These are phyloP conservation scores for Stenurella melanura DNA, from an alignment of 2,888 invertebrate genomes.

Conservation along the genomic window DNA sequence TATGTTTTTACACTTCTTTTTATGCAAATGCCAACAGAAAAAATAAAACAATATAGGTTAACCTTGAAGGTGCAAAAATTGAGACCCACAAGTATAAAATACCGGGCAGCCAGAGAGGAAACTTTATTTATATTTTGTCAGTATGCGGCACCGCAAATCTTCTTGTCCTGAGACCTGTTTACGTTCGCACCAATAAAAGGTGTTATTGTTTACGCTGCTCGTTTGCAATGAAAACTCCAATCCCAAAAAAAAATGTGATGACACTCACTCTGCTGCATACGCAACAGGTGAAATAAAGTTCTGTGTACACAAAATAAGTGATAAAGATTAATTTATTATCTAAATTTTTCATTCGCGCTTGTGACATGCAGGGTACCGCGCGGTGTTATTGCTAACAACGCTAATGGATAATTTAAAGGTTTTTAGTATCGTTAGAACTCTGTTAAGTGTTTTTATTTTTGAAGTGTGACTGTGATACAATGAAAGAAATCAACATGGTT, in stretches of 20 bases:
- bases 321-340: slow-evolving; percentile 24
- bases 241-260: neutral
- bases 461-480: slow-evolving; percentile 21
- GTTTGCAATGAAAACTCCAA: neutral
- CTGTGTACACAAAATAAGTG: slow-evolving; percentile 17
- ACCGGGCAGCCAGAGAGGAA: neutral
- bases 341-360: slow-evolving; percentile 25
- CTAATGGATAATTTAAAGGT: slow-evolving; percentile 7
- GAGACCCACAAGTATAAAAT: slow-evolving; percentile 23
- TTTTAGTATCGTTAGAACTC: neutral
- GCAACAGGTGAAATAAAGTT: slow-evolving; percentile 4
- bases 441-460: slow-evolving; percentile 3
- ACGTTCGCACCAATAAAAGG: neutral
- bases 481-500: slow-evolving; percentile 33
- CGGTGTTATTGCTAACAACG: slow-evolving; percentile 21
- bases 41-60: slow-evolving; percentile 24
- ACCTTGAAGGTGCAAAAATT: slow-evolving; percentile 22
- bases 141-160: neutral
- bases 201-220: neutral
- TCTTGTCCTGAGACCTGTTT: neutral
- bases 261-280: neutral
- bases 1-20: slow-evolving; percentile 18
- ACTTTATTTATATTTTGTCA: slow-evolving; percentile 8
- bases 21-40: slow-evolving; percentile 1
- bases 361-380: neutral